phyloP scores from a whole-genome alignment of 2,113 vertebrate genomes.

The Vanacampus margaritifer region DNA sequence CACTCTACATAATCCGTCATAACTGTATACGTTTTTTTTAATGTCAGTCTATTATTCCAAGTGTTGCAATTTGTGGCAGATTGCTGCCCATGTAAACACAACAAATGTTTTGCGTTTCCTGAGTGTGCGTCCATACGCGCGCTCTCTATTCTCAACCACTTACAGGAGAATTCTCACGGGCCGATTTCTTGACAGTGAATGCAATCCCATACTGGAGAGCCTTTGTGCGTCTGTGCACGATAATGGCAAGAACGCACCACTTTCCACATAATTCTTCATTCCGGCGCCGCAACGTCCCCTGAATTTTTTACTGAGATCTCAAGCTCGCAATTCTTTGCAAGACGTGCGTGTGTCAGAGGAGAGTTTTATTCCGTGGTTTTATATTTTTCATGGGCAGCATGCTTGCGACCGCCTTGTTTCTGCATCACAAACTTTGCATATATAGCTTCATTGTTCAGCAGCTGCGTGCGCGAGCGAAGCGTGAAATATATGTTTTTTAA shows the following conservation, averaged over 20 bases:
- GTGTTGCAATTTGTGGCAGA: not conserved
- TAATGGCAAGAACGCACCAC: slow-evolving; percentile 9
- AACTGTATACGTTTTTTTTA: not conserved
- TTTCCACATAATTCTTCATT: slow-evolving; percentile 5
- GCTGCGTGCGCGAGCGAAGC: slow-evolving; percentile 15
- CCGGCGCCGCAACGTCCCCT: slow-evolving; percentile 18
- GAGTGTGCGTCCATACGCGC: not conserved
- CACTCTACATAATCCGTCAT: not conserved
- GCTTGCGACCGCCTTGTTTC: slow-evolving; percentile 37
- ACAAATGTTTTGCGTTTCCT: slow-evolving; percentile 10
- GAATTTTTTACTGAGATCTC: slow-evolving; percentile 22
- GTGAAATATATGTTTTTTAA: slow-evolving; percentile 5
- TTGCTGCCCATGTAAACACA: not conserved
- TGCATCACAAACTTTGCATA: slow-evolving; percentile 35
- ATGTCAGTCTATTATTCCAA: not conserved
- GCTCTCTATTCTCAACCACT: slow-evolving; percentile 4
- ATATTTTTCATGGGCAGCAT: slow-evolving; percentile 27
- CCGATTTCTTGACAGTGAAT: slow-evolving; percentile 13
- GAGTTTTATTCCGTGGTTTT: slow-evolving; percentile 17
- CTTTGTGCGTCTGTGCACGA: not conserved
- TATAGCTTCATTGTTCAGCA: slow-evolving; percentile 3
- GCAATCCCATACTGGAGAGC: slow-evolving; percentile 15
- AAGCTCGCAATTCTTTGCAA: slow-evolving; percentile 2
- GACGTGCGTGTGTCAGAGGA: slow-evolving; percentile 1
- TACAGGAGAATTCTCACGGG: slow-evolving; percentile 11